Evolutionary conservation across 2,888 invertebrate species (phyloP), one percentile per base, ranked within the genome.

Genomic region (Lucinisca nassula): DNA sequence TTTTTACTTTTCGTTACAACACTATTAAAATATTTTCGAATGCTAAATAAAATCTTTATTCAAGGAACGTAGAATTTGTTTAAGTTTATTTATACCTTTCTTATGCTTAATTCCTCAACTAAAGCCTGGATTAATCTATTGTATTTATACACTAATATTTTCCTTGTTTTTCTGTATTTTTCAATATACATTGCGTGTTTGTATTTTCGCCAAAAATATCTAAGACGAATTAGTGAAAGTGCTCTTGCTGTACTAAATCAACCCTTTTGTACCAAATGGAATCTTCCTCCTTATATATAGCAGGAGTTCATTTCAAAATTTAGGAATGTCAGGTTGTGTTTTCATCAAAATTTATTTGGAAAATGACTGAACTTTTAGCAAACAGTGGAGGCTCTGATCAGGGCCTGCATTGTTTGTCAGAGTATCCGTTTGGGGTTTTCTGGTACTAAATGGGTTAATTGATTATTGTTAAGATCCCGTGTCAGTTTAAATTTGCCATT

Each of bases 141-240:
- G 58, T 84, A 35, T 79, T 79, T 61, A 72, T 77, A 87, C 78
- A 84, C 86, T 88, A 88, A 90, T 90, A 88, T 90, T 90, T 84
- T 90, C 90, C 75, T 90, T 90, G 88, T 88, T 81, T 88, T 87
- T 77, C 85, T 82, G 70, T 35, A 61, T 61, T 73, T 90, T 84
- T 80, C 80, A 76, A 80, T 82, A 30, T 21, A 90, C 84, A 73
- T 78, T 90, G 82, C 88, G 84, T 86, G 79, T 90, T 90, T 84
- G 80, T 32, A 32, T 27, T 24, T 12, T 17, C 73, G 3, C 30
- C 49, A 30, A 55, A 76, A 76, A 51, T 45, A 32, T 21, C 55
- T 76, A 76, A 75, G 75, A 35, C 32, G 76, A 32, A 51, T 76
- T 76, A 76, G 73, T 45, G 70, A 79, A 32, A 45, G 81, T 81